A percentile compares a stretch with the other conserved stretches of the same genome.
Evolutionary conservation across 2,113 vertebrate genomes (phyloP).

Genomic region (Hypomesus transpacificus): DNA sequence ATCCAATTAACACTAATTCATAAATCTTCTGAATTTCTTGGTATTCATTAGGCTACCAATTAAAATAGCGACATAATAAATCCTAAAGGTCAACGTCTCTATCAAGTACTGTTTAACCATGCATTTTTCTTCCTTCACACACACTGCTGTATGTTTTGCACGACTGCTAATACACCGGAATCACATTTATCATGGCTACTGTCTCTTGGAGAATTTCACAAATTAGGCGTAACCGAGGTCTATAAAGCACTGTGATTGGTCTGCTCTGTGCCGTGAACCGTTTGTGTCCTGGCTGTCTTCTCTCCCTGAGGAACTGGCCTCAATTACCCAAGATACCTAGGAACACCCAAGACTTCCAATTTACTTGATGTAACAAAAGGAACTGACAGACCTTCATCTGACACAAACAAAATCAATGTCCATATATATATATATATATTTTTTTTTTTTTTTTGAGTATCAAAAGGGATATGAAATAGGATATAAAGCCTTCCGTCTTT

Average conservation of each 20-base stretch:
- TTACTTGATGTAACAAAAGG: neutral
- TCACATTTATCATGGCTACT: constrained; percentile 8
- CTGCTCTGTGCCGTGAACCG: neutral
- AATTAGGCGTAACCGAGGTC: constrained; percentile 11
- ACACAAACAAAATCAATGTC: neutral
- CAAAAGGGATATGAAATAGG: too few relatives aligned
- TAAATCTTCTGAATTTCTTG: constrained; percentile 8
- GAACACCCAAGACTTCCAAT: neutral
- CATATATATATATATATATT: too few relatives aligned
- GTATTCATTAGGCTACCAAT: neutral
- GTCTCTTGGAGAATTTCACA: constrained; percentile 5
- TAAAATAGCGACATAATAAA: constrained; percentile 6
- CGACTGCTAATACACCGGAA: neutral
- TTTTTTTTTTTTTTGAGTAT: too few relatives aligned
- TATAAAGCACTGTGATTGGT: constrained; percentile 1
- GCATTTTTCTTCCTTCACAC: neutral
- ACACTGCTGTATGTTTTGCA: too few relatives aligned
- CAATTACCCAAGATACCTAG: constrained; percentile 2
- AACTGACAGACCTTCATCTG: constrained; percentile 6
- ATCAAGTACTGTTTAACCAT: neutral
- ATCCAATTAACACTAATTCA: constrained; percentile 21
- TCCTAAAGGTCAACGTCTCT: constrained; percentile 14
- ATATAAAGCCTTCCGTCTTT: too few relatives aligned
- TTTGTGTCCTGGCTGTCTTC: constrained; percentile 20
- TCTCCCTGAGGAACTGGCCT: constrained; percentile 13